Conservation (phyloP, 2,797 vertebrate species). For the Eulemur albifrons region DNA sequence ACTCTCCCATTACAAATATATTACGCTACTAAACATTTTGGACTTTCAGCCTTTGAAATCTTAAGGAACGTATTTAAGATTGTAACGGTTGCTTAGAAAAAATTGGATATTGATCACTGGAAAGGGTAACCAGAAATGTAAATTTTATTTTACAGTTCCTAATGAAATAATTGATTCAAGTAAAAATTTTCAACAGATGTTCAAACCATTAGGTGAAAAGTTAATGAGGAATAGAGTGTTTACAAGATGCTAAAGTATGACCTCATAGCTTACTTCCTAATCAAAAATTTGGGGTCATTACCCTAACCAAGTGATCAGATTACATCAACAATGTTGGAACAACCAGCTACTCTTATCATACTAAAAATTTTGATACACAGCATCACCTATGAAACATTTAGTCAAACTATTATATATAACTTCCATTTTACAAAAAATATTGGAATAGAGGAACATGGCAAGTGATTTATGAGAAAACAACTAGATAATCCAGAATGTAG, state of each 20-base stretch:
- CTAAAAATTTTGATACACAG: not conserved
- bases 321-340: not conserved
- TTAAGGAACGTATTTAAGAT: not conserved
- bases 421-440: conserved; percentile 20
- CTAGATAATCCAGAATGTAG: not conserved
- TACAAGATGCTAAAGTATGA: not conserved
- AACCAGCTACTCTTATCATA: not conserved
- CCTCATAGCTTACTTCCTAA: not conserved
- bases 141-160: not conserved
- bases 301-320: not conserved
- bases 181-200: conserved; percentile 1
- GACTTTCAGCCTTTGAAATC: conserved; percentile 2
- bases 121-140: not conserved
- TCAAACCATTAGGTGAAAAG: not conserved
- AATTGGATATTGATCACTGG: not conserved
- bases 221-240: not conserved
- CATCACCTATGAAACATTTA: not conserved
- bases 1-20: not conserved
- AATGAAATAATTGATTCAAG: not conserved
- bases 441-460: not conserved
- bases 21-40: not conserved
- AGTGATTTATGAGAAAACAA: not conserved
- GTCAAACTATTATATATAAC: not conserved
- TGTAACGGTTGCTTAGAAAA: not conserved
- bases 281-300: not conserved